Percentiles rank a stretch among this genome's conserved stretches.
These are phyloP conservation scores for Panzeria rudis DNA, from an alignment of 2,888 invertebrate genomes.

Conservation along the genomic window DNA sequence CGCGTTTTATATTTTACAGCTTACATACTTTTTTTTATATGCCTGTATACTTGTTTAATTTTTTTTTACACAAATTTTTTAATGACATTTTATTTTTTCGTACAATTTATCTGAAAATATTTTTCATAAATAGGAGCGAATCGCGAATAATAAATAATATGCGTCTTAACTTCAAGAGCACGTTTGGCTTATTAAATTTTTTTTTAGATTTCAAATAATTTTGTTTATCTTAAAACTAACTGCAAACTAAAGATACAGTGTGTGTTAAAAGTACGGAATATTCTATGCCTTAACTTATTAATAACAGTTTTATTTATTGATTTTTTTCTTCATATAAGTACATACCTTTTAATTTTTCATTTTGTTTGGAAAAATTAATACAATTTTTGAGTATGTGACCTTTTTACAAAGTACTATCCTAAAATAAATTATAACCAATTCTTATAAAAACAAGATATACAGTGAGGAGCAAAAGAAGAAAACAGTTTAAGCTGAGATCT, in stretches of 20 bases:
- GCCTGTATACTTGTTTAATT: not conserved
- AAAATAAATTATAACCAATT: too few relatives aligned
- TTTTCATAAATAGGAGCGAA: not conserved
- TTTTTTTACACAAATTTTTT: constrained; percentile 5
- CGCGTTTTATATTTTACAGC: not conserved
- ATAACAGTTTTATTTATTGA: not conserved
- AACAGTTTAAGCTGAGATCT: too few relatives aligned
- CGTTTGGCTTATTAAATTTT: constrained; percentile 36
- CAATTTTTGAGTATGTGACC: too few relatives aligned
- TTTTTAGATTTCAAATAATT: constrained; percentile 8
- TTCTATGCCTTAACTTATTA: not conserved
- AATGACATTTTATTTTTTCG: not conserved
- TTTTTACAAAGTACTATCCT: too few relatives aligned
- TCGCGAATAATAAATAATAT: not conserved
- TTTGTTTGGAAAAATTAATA: too few relatives aligned
- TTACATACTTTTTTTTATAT: constrained; percentile 29
- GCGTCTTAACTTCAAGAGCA: constrained; percentile 33
- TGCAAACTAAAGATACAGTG: constrained; percentile 51
- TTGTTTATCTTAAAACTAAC: constrained; percentile 55
- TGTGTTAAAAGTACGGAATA: not conserved
- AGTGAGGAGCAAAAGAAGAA: too few relatives aligned
- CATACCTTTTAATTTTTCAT: too few relatives aligned
- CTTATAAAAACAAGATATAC: too few relatives aligned
- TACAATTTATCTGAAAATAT: constrained; percentile 3
- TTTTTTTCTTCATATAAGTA: too few relatives aligned